phyloP scores from a whole-genome alignment of 2,888 invertebrate genomes.

The Byasa hedistus region DNA sequence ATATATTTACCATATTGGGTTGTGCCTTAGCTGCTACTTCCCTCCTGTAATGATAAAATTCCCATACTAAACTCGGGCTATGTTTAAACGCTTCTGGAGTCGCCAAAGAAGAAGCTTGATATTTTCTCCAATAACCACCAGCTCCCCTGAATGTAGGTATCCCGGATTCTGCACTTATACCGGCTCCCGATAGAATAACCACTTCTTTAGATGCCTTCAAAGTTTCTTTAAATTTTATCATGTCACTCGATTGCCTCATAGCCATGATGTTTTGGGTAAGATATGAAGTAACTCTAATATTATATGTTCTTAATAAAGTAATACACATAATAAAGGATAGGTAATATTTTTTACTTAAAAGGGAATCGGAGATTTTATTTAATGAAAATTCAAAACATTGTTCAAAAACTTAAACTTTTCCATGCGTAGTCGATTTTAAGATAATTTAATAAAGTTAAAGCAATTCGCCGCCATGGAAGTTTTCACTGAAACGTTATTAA shows the following conservation, averaged over 20 bases:
- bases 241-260: slow-evolving; percentile 59
- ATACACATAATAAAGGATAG: slow-evolving; percentile 42
- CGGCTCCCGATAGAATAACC: slow-evolving; percentile 87
- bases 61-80: slow-evolving; percentile 92
- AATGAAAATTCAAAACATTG: too few relatives aligned
- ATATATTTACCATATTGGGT: slow-evolving; percentile 82
- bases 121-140: slow-evolving; percentile 90
- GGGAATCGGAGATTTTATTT: too few relatives aligned
- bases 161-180: slow-evolving; percentile 91
- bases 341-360: too few relatives aligned
- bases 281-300: slow-evolving; percentile 29
- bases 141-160: slow-evolving; percentile 92
- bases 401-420: too few relatives aligned
- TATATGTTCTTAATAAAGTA: slow-evolving; percentile 41
- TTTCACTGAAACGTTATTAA: too few relatives aligned
- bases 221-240: slow-evolving; percentile 76
- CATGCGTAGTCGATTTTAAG: too few relatives aligned
- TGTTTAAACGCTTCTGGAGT: slow-evolving; percentile 85
- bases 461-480: too few relatives aligned
- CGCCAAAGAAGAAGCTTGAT: slow-evolving; percentile 83
- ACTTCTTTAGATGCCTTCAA: slow-evolving; percentile 82
- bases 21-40: slow-evolving; percentile 86
- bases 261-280: slow-evolving; percentile 41
- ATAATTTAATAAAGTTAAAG: too few relatives aligned
- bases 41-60: slow-evolving; percentile 92